phyloP scores from a whole-genome alignment of 2,888 invertebrate genomes.

The Gandaritis pyraliata region DNA sequence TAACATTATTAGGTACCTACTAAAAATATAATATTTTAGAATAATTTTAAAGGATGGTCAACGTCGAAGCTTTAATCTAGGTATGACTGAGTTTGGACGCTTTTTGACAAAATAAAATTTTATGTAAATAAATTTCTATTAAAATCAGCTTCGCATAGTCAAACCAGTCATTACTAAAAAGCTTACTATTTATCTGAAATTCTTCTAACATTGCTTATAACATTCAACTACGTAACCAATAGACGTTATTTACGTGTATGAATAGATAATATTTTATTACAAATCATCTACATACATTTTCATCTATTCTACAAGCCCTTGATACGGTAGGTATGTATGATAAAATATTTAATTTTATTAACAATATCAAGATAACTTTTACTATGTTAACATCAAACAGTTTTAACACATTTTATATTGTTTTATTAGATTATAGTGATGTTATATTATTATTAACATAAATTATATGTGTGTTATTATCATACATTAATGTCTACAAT shows the following conservation, averaged over 20 bases:
- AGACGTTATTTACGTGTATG: conserved; percentile 49
- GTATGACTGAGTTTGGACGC: background rate
- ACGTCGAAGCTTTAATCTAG: background rate
- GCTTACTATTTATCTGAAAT: conserved; percentile 56
- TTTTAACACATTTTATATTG: conserved; percentile 35
- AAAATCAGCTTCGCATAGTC: conserved; percentile 41
- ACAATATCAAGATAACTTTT: conserved; percentile 32
- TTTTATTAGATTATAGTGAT: conserved; percentile 14
- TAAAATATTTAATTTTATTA: conserved; percentile 29
- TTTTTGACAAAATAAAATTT: background rate
- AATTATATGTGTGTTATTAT: conserved; percentile 4
- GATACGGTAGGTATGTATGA: conserved; percentile 30
- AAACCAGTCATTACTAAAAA: conserved; percentile 57
- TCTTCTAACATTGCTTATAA: conserved; percentile 69
- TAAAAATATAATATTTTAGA: too few relatives aligned
- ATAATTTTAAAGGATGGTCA: too few relatives aligned
- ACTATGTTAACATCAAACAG: conserved; percentile 42
- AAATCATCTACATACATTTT: conserved; percentile 48
- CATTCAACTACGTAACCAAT: conserved; percentile 61
- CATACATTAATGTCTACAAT: conserved; percentile 54
- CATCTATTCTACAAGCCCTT: conserved; percentile 55
- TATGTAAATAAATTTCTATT: background rate
- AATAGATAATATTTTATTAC: conserved; percentile 46
- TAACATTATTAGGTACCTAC: too few relatives aligned
- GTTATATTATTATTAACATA: conserved; percentile 7